Conservation (phyloP, 2,888 invertebrate genomes). For the Meghimatium bilineatum region DNA sequence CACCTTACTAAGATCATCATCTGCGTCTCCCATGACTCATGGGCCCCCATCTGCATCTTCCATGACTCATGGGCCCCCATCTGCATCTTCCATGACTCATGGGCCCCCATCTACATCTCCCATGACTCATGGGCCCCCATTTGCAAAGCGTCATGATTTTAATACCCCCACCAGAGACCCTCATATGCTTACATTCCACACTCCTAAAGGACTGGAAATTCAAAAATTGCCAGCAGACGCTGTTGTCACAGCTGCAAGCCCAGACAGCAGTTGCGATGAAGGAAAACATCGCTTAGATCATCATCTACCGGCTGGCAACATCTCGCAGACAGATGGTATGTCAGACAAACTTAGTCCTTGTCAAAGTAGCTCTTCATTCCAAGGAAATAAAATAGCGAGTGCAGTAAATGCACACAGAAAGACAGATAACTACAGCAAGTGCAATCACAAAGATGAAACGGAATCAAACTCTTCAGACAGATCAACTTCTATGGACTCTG, state of each 20-base stretch:
- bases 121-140: not conserved
- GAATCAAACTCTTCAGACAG: slow-evolving; percentile 40
- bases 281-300: slow-evolving; percentile 20
- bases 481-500: slow-evolving; percentile 25
- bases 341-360: slow-evolving; percentile 20
- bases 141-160: not conserved
- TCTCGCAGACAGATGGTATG: not conserved
- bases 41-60: not conserved
- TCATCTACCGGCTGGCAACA: not conserved
- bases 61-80: not conserved
- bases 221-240: slow-evolving; percentile 60
- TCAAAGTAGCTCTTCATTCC: not conserved
- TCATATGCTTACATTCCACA: slow-evolving; percentile 42
- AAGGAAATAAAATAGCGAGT: not conserved
- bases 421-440: not conserved
- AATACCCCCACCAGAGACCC: not conserved
- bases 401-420: not conserved
- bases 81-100: no score
- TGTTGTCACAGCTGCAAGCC: slow-evolving; percentile 62
- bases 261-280: slow-evolving; percentile 67
- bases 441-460: slow-evolving; percentile 39
- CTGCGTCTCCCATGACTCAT: no score
- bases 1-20: no score
- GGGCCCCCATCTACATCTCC: not conserved
- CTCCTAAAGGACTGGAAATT: slow-evolving; percentile 50